Conservation (phyloP, 2,113 vertebrate genomes). For the Phocoena sinus region DNA sequence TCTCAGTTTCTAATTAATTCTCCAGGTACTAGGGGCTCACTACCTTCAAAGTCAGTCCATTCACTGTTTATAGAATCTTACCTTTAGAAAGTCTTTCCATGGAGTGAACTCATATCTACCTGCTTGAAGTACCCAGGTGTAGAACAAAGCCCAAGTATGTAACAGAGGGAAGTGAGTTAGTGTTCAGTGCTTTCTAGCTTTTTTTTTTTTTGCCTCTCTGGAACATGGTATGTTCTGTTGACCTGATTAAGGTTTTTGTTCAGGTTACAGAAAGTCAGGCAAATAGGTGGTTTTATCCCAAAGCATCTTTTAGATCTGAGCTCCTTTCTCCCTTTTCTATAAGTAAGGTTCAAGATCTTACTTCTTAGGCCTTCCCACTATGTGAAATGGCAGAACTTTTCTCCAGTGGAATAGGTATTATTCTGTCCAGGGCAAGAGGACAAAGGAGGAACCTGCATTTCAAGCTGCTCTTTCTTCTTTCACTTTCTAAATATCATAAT, state of each 20-base stretch:
- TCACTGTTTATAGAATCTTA: neutral
- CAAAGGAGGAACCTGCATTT: neutral
- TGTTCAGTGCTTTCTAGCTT: neutral
- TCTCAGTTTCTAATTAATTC: neutral
- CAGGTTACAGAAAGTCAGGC: neutral
- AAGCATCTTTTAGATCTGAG: neutral
- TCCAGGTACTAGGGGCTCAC: neutral
- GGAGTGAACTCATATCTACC: too few relatives aligned
- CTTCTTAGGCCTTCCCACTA: neutral
- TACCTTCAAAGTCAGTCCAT: neutral
- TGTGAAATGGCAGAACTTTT: neutral
- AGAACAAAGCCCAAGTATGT: neutral
- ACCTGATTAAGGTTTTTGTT: neutral
- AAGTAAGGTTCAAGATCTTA: neutral
- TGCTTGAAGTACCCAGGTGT: too few relatives aligned
- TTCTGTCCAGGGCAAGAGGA: neutral
- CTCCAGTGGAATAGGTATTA: neutral
- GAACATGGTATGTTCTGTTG: neutral
- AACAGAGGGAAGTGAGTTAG: neutral
- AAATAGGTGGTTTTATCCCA: neutral
- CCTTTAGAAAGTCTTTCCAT: neutral
- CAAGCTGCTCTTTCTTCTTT: neutral
- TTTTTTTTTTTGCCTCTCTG: neutral
- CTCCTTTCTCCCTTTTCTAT: neutral
- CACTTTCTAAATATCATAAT: neutral